These are phyloP conservation scores for Auanema freiburgensis DNA, from an alignment of 2,888 invertebrate genomes.

Conservation along the genomic window DNA sequence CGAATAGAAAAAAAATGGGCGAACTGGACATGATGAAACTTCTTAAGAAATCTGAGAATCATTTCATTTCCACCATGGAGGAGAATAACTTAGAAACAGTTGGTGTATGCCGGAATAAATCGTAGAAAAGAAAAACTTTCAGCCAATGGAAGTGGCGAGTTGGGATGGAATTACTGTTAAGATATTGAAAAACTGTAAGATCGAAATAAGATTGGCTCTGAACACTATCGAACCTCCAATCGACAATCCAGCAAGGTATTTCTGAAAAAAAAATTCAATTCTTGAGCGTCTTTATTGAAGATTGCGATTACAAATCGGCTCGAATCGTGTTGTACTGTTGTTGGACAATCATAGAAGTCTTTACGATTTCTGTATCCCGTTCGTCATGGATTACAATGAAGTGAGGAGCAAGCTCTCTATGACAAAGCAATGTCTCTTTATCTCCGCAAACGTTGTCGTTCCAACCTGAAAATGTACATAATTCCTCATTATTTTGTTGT, in stretches of 20 bases:
- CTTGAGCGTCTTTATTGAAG: too few relatives aligned
- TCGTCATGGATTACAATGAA: conserved; percentile 20
- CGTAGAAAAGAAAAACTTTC: not conserved
- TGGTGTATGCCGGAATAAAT: not conserved
- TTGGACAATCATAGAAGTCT: conserved; percentile 30
- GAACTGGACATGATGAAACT: conserved; percentile 41
- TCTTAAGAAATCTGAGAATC: conserved; percentile 33
- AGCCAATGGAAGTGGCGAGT: not conserved
- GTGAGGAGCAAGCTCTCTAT: conserved; percentile 26
- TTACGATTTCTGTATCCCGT: conserved; percentile 32
- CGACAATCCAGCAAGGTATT: conserved; percentile 20
- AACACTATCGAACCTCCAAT: conserved; percentile 15
- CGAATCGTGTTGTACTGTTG: conserved; percentile 26
- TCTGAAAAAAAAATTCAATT: not conserved
- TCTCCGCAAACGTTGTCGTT: conserved; percentile 25
- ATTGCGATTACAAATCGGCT: conserved; percentile 6
- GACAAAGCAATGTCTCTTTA: conserved; percentile 22
- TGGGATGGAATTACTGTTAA: too few relatives aligned
- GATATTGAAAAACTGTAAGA: conserved; percentile 3
- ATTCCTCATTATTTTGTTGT: not conserved
- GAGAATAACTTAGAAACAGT: not conserved
- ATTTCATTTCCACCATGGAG: conserved; percentile 16
- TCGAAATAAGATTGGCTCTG: conserved; percentile 32
- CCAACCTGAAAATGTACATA: not conserved
- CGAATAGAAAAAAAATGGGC: conserved; percentile 48